phyloP scores from a whole-genome alignment of 2,888 invertebrate genomes.

The Phortica magna region DNA sequence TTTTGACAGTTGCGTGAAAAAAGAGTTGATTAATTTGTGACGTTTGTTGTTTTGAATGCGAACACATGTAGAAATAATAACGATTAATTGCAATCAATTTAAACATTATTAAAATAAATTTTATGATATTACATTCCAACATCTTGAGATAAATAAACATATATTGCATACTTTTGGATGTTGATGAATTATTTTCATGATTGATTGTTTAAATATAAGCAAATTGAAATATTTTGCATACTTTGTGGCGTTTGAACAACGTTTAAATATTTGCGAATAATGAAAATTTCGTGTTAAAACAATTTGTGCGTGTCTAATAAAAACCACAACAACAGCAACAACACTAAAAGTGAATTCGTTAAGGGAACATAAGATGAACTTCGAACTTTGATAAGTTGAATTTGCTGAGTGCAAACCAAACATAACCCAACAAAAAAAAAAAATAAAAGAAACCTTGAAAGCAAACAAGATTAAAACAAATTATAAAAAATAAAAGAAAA shows the following conservation, averaged over 20 bases:
- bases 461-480: constrained; percentile 13
- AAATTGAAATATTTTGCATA: too few species aligned
- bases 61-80: background rate
- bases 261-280: too few species aligned
- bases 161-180: constrained; percentile 24
- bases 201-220: background rate
- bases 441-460: constrained; percentile 14
- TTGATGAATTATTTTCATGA: background rate
- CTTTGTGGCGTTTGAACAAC: too few species aligned
- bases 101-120: background rate
- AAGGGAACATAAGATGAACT: background rate
- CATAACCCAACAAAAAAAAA: background rate
- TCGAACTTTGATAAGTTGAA: background rate
- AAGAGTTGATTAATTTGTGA: constrained; percentile 18
- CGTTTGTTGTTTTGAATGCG: background rate
- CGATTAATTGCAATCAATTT: background rate
- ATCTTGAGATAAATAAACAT: background rate
- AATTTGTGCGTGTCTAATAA: background rate
- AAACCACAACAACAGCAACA: background rate
- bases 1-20: constrained; percentile 14
- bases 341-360: background rate
- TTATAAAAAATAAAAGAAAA: constrained; percentile 16
- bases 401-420: background rate
- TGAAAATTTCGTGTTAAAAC: constrained; percentile 9
- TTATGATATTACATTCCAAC: background rate